Conservation (phyloP, 2,888 invertebrate species). For the Pediacus dermestoides region DNA sequence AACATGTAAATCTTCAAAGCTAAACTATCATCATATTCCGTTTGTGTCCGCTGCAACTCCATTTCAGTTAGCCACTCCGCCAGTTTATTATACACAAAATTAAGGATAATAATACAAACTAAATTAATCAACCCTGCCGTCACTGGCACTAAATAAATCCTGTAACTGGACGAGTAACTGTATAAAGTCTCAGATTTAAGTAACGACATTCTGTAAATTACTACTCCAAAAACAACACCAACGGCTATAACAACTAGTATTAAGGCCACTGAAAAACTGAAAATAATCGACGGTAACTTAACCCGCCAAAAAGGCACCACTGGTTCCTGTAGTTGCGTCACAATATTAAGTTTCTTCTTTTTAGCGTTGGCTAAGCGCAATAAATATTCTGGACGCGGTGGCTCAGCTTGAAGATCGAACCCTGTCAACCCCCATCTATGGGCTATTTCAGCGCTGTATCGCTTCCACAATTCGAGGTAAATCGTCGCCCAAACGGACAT, state of each 20-base stretch:
- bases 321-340: conserved; percentile 63
- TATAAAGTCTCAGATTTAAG: conserved; percentile 58
- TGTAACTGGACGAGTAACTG: conserved; percentile 53
- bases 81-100: conserved; percentile 62
- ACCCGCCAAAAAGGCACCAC: conserved; percentile 74
- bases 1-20: conserved; percentile 83
- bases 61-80: conserved; percentile 69
- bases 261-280: conserved; percentile 67
- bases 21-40: conserved; percentile 81
- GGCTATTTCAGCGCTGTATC: conserved; percentile 72
- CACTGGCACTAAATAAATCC: conserved; percentile 66
- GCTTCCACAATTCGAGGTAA: conserved; percentile 81
- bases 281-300: conserved; percentile 65
- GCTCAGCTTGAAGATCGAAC: conserved; percentile 70
- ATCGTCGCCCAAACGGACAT: conserved; percentile 81
- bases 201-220: conserved; percentile 71
- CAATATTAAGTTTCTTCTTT: conserved; percentile 53
- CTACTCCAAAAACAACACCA: conserved; percentile 71
- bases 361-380: conserved; percentile 56
- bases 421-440: conserved; percentile 79
- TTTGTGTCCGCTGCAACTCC: conserved; percentile 75
- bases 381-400: conserved; percentile 74
- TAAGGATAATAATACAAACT: conserved; percentile 70
- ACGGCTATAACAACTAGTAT: conserved; percentile 61
- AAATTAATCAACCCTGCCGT: conserved; percentile 78